These are phyloP conservation scores for Noctuana brunneofusca DNA, from an alignment of 2,888 invertebrate genomes.

Conservation along the genomic window DNA sequence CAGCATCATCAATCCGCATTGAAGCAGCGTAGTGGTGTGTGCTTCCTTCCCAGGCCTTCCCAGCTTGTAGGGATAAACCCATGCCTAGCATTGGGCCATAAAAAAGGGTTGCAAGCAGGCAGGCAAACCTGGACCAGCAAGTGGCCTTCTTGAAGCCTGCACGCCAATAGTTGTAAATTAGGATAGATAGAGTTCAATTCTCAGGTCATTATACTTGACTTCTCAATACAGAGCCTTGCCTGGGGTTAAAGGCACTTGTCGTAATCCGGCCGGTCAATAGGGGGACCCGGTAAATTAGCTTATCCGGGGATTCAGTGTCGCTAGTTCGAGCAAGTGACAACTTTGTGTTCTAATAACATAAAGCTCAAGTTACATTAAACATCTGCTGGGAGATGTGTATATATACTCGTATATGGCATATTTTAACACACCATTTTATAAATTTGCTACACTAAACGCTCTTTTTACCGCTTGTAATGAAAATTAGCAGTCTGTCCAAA, in stretches of 20 bases:
- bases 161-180: background rate
- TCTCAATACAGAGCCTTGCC: conserved; percentile 1
- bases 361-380: background rate
- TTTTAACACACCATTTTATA: conserved; percentile 4
- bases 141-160: too few relatives aligned
- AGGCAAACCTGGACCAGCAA: too few relatives aligned
- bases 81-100: too few relatives aligned
- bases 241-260: conserved; percentile 6
- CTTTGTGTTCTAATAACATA: background rate
- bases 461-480: background rate
- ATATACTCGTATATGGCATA: background rate
- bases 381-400: background rate
- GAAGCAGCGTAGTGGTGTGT: too few relatives aligned
- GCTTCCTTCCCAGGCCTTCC: too few relatives aligned
- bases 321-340: background rate
- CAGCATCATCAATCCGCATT: too few relatives aligned
- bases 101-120: too few relatives aligned
- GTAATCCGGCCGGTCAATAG: conserved; percentile 19
- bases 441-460: background rate
- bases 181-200: background rate
- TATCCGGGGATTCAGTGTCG: background rate
- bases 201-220: conserved; percentile 8
- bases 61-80: too few relatives aligned
- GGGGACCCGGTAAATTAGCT: conserved; percentile 17
- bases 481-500: background rate